Evolutionary conservation across 2,113 vertebrate genomes (phyloP), one percentile per base, ranked within the genome.

Genomic region (Picathartes gymnocephalus): DNA sequence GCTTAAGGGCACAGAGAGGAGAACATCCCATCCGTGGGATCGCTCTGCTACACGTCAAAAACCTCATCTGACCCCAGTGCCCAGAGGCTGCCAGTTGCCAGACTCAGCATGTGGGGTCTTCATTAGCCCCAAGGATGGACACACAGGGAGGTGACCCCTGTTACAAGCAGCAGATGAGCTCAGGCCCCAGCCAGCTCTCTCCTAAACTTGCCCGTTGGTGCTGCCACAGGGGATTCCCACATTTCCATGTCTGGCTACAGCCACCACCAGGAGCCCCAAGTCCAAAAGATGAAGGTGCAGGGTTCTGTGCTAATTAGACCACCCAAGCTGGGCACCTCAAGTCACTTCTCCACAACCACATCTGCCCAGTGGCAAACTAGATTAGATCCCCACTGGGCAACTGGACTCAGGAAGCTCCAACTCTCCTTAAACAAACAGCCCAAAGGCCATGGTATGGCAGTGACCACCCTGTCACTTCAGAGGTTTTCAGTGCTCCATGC

Each of bases 81-180:
- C 35, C 15, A 27, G 30, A 44, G 47, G 74, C 47, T 94, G 39
- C 31, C 2, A 11, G 47, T 6, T 62, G 45, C 56, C 37, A 65
- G 37, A 37, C 15, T 56, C 1, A 0, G 11, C 12, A 35, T 12
- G 15, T 11, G 22, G 58, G 50, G 58, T 77, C 68, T 42, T 65
- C 11, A 2, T 69, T 33, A 88, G 72, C 53, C 56, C 40, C 72
- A 51, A 30, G 48, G 54, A 35, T 48, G 61, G 61, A 57, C 2
- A 1, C 0, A 0, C 45, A 28, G 39, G 1, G 7, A 24, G 10
- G 27, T 65, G 78, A 92, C 56, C 6, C 27, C 40, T 1, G 0
- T 35, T 24, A 69, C 39, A 65, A 86, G 62, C n/a, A 70, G 50
- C n/a, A 73, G 78, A 78, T 77, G 64, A 87, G 37, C 65, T 81